Evolutionary conservation across 64 coral and sea anemone genomes (phyloP).

Genomic region (Pachyseris speciosa): DNA sequence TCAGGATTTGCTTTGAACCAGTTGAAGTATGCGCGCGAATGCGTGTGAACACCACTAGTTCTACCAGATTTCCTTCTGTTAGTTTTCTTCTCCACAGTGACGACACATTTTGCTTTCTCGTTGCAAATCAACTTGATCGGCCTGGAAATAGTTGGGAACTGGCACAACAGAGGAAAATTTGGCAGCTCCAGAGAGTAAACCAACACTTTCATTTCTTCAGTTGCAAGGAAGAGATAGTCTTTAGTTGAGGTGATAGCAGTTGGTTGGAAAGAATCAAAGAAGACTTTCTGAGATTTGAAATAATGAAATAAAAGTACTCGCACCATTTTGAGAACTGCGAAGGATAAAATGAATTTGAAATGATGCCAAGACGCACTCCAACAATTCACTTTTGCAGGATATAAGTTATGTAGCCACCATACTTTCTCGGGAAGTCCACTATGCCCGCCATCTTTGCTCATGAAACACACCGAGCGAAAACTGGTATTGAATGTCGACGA

Average conservation of each 20-base stretch:
- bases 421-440: neutral
- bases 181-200: slow-evolving; percentile 84
- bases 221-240: slow-evolving; percentile 79
- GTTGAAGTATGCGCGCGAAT: slow-evolving; percentile 88
- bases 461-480: neutral
- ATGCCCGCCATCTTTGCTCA: neutral
- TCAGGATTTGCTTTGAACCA: slow-evolving; percentile 63
- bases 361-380: neutral
- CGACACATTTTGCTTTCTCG: slow-evolving; percentile 78
- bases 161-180: slow-evolving; percentile 73
- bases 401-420: neutral
- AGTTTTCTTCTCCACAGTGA: slow-evolving; percentile 74
- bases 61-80: neutral
- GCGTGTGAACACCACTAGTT: neutral
- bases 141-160: slow-evolving; percentile 88
- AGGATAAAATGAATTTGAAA: neutral
- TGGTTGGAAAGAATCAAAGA: slow-evolving; percentile 76
- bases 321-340: slow-evolving; percentile 59
- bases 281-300: slow-evolving; percentile 86
- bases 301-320: slow-evolving; percentile 94
- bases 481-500: neutral
- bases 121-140: slow-evolving; percentile 87
- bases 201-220: slow-evolving; percentile 63
- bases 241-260: slow-evolving; percentile 64
- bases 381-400: neutral